Evolutionary conservation across 2,113 vertebrate genomes (phyloP).

Genomic region (Trematomus loennbergii): DNA sequence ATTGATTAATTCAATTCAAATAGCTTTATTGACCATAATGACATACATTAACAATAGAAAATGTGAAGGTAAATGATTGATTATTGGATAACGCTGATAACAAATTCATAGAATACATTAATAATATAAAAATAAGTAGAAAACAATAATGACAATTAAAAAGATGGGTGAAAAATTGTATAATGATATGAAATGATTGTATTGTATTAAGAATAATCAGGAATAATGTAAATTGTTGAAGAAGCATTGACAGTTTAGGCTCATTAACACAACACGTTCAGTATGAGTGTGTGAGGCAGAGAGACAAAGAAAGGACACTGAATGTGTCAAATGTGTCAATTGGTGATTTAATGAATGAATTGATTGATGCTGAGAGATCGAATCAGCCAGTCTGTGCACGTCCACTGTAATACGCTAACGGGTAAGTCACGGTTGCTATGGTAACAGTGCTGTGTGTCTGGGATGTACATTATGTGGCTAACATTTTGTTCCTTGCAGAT

Average conservation of each 20-base stretch:
- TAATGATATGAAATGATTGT: no score
- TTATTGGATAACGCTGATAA: no score
- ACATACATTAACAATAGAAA: no score
- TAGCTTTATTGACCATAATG: no score
- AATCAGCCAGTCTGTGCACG: constrained; percentile 12
- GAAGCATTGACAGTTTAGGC: no score
- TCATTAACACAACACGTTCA: background rate
- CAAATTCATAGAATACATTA: no score
- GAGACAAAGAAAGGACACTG: background rate
- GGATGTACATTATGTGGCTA: background rate
- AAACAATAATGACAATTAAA: no score
- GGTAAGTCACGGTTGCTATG: constrained; percentile 49
- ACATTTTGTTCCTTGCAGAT: background rate
- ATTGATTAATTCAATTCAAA: background rate
- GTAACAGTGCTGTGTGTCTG: constrained; percentile 30
- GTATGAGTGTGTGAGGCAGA: background rate
- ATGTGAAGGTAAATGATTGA: no score
- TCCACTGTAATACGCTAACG: background rate
- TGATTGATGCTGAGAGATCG: constrained; percentile 9
- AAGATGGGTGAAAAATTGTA: no score
- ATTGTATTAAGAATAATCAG: no score
- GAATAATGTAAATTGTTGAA: no score
- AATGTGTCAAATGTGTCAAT: background rate
- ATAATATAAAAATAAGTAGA: no score
- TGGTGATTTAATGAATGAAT: background rate